These are phyloP conservation scores for Patiria pectinifera DNA, from an alignment of 53 echinoderm and acorn worm species.

Conservation along the genomic window DNA sequence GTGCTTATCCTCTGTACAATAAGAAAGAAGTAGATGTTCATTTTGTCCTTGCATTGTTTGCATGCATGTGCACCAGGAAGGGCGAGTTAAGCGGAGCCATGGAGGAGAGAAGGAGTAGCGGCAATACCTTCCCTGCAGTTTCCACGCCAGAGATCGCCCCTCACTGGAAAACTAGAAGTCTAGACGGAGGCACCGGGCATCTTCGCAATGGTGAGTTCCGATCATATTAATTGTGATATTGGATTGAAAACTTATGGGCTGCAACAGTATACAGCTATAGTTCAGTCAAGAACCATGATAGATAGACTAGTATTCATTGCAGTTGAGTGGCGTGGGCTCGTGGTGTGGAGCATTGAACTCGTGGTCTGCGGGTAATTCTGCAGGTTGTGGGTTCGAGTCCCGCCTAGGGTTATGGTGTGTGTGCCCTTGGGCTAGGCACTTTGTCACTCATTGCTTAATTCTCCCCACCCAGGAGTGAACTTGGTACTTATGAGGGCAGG, in stretches of 20 bases:
- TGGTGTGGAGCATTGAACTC: no score
- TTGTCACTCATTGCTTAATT: no score
- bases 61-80: background rate
- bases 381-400: no score
- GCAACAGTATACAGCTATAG: background rate
- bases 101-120: background rate
- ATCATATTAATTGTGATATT: background rate
- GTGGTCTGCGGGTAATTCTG: no score
- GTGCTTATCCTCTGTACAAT: background rate
- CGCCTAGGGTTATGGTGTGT: no score
- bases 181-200: background rate
- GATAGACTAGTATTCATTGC: no score
- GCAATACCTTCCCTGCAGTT: background rate
- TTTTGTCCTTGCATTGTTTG: background rate
- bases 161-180: conserved; percentile 22
- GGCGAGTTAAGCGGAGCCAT: conserved; percentile 19
- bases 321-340: no score
- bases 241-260: background rate
- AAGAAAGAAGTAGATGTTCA: background rate
- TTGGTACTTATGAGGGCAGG: no score
- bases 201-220: background rate
- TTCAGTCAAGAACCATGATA: no score
- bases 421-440: no score
- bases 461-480: no score
- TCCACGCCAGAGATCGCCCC: background rate